phyloP scores from a whole-genome alignment of 2,888 invertebrate genomes.

The Drosophila setosimentum region DNA sequence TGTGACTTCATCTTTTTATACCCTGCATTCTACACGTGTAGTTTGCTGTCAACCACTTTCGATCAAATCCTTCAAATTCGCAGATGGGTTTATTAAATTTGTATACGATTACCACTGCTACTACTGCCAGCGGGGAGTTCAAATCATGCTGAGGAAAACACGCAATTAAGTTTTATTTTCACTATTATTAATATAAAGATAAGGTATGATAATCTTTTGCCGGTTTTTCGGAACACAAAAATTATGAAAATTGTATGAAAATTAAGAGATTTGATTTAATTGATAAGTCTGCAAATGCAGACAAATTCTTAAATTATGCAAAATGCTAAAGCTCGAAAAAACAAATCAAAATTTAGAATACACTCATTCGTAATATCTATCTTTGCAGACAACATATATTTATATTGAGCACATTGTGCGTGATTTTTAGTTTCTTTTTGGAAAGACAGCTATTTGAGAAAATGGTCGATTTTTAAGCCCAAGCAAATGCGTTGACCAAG shows the following conservation, averaged over 20 bases:
- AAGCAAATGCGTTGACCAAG: neutral
- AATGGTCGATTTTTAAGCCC: neutral
- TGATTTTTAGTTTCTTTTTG: neutral
- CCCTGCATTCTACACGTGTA: conserved; percentile 16
- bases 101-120: too few relatives aligned
- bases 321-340: neutral
- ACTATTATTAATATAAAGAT: neutral
- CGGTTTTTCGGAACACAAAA: neutral
- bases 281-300: neutral
- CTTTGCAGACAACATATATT: neutral
- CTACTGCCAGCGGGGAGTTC: too few relatives aligned
- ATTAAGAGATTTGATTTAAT: neutral
- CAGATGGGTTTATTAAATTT: too few relatives aligned
- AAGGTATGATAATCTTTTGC: neutral
- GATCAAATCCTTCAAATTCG: too few relatives aligned
- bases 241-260: neutral
- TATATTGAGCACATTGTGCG: neutral
- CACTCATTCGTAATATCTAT: too few relatives aligned
- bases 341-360: neutral
- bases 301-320: neutral
- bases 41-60: neutral
- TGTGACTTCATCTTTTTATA: conserved; percentile 16
- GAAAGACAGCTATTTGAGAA: neutral
- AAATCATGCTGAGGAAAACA: too few relatives aligned
- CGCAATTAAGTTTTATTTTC: too few relatives aligned